These are phyloP conservation scores for Neocrepidodera transversa DNA, from an alignment of 2,888 invertebrate genomes.

Conservation along the genomic window DNA sequence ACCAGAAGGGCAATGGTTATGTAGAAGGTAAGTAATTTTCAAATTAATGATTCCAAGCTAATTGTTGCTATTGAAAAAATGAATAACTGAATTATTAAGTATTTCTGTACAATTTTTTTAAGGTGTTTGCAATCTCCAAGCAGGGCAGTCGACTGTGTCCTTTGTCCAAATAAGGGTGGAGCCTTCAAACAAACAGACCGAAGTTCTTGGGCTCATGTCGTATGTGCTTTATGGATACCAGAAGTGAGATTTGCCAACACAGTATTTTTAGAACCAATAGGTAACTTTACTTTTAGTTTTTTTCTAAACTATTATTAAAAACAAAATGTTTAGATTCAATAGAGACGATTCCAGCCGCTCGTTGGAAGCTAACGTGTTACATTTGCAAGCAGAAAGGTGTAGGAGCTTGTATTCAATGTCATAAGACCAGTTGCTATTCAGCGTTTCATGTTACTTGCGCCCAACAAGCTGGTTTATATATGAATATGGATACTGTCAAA, in stretches of 20 bases:
- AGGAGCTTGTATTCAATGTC: constrained; percentile 98
- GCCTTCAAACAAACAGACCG: constrained; percentile 99
- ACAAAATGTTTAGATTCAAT: constrained; percentile 88
- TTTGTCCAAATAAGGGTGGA: constrained; percentile 97
- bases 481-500: constrained; percentile 95
- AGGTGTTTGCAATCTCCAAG: constrained; percentile 96
- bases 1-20: constrained; percentile 87
- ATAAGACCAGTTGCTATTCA: constrained; percentile 93
- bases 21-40: constrained; percentile 65
- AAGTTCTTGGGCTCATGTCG: constrained; percentile 97
- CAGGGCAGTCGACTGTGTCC: constrained; percentile 93
- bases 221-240: constrained; percentile 98
- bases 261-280: constrained; percentile 95
- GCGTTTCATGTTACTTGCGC: constrained; percentile 99
- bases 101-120: constrained; percentile 6
- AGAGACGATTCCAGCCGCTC: constrained; percentile 91
- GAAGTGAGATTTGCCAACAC: constrained; percentile 98
- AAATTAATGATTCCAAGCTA: neutral
- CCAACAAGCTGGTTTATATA: constrained; percentile 91
- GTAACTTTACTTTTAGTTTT: too few species aligned
- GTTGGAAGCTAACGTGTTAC: constrained; percentile 96
- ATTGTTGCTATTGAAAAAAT: neutral
- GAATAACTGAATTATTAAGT: too few species aligned
- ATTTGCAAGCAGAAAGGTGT: constrained; percentile 92
- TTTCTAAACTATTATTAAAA: constrained; percentile 5